phyloP scores from a whole-genome alignment of 1,140 invertebrate genomes.

The Eulimnadia texana region DNA sequence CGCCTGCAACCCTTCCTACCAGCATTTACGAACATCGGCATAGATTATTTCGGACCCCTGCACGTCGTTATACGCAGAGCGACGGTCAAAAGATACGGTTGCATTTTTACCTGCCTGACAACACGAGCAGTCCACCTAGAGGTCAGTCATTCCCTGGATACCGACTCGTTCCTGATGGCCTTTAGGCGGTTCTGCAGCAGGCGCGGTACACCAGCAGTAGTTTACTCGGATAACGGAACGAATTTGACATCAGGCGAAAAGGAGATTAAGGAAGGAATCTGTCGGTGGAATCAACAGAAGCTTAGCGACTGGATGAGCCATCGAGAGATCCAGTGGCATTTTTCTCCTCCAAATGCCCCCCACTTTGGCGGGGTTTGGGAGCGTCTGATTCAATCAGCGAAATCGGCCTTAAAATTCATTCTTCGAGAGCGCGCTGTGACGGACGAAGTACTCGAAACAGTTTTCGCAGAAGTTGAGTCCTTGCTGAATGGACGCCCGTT shows the following conservation, averaged over 20 bases:
- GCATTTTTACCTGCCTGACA: slow-evolving; percentile 21
- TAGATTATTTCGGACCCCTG: slow-evolving; percentile 24
- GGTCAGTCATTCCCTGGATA: slow-evolving; percentile 18
- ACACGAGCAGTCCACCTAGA: slow-evolving; percentile 24
- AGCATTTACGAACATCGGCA: slow-evolving; percentile 17
- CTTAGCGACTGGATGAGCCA: too few species aligned
- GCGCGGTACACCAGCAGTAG: too few species aligned
- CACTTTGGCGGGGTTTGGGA: too few species aligned
- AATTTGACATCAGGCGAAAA: slow-evolving; percentile 17
- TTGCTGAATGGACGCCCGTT: slow-evolving; percentile 14
- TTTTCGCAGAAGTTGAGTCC: too few species aligned
- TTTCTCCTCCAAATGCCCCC: too few species aligned
- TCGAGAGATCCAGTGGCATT: too few species aligned
- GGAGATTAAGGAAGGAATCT: slow-evolving; percentile 26
- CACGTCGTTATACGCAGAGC: slow-evolving; percentile 19
- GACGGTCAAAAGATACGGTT: slow-evolving; percentile 17
- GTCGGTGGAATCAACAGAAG: slow-evolving; percentile 19
- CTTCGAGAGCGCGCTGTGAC: not conserved
- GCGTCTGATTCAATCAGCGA: slow-evolving; percentile 7
- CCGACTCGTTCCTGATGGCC: too few species aligned
- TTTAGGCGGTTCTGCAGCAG: too few species aligned
- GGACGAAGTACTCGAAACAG: slow-evolving; percentile 3
- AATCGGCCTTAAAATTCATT: not conserved
- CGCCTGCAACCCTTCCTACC: slow-evolving; percentile 6
- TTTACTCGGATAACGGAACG: slow-evolving; percentile 23